Base-by-base conservation (phyloP, 2,113 vertebrate genomes). In the Saguinus midas region DNA sequence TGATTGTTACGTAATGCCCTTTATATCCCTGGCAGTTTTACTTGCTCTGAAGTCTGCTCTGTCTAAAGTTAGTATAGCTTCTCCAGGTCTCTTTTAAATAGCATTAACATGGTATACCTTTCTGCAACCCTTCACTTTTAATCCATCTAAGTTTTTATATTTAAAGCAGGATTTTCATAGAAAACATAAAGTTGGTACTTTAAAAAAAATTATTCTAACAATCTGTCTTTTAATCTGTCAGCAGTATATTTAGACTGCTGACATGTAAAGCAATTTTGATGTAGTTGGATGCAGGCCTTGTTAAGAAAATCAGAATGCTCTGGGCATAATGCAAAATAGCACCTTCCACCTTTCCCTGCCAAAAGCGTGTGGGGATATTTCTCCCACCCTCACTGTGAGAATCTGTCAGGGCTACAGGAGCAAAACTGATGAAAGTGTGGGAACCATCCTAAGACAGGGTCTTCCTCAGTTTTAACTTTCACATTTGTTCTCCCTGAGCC, bases 281-380 rank as follows among this genome's bases (percentile, higher is more conserved):
- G 8, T 25, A 75, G 40, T 27, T 84, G 32, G 40, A 37, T 12
- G 1, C 35, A 8, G 57, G 6, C 0, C 3, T 64, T 66, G 5
- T 66, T 66, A 76, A 85, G 55, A 73, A 55, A 37, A 50, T 16
- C 16, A 78, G 35, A 78, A 79, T 58, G 2, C 13, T 80, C 43
- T 50, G 40, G 8, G 2, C 5, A 10, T 13, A 21, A 8, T 84
- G 78, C 80, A n/a, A 45, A 37, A 84, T 7, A 35, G 21, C 57
- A 55, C 16, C 23, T n/a, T 43, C n/a, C 45, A 29, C 32, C n/a
- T 14, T 13, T 0, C n/a, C 5, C 16, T 2, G 27, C n/a, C 20
- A 43, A 64, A 94, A 72, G 1, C 1, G 1, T 35, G 7, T 23
- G 13, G 18, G 23, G 8, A 23, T 35, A 48, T 45, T 72, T 58